Evolutionary conservation across 2,797 vertebrate species (phyloP).

Genomic region (Glyptemys insculpta): DNA sequence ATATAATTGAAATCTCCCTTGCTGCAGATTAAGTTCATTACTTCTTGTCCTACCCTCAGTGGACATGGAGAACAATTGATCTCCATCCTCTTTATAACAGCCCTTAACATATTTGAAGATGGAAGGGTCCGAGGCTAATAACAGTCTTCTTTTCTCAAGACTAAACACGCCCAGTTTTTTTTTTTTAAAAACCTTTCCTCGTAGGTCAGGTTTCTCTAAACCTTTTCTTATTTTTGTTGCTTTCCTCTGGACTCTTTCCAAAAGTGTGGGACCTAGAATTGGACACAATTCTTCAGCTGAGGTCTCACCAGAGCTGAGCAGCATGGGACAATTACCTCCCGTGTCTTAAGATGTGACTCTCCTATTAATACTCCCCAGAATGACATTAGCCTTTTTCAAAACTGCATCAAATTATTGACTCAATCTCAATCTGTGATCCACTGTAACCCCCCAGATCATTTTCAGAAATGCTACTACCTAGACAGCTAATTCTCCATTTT

Average conservation of each 20-base stretch:
- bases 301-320: not conserved
- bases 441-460: not conserved
- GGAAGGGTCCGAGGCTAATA: rapidly evolving
- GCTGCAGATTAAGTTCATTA: not conserved
- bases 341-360: not conserved
- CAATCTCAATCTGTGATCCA: not conserved
- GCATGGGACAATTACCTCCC: too few species aligned
- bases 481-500: not conserved
- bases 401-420: not conserved
- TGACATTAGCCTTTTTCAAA: too few species aligned
- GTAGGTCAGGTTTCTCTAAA: not conserved
- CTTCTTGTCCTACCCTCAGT: not conserved
- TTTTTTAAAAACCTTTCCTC: not conserved
- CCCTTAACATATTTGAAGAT: not conserved
- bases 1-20: not conserved
- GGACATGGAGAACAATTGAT: not conserved
- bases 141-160: not conserved
- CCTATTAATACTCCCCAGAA: not conserved
- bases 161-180: not conserved
- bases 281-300: too few species aligned
- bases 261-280: not conserved
- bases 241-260: not conserved
- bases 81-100: not conserved
- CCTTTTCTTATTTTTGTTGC: not conserved
- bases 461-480: not conserved